Evolutionary conservation across 2,113 vertebrate genomes (phyloP).

Genomic region (Perccottus glenii): DNA sequence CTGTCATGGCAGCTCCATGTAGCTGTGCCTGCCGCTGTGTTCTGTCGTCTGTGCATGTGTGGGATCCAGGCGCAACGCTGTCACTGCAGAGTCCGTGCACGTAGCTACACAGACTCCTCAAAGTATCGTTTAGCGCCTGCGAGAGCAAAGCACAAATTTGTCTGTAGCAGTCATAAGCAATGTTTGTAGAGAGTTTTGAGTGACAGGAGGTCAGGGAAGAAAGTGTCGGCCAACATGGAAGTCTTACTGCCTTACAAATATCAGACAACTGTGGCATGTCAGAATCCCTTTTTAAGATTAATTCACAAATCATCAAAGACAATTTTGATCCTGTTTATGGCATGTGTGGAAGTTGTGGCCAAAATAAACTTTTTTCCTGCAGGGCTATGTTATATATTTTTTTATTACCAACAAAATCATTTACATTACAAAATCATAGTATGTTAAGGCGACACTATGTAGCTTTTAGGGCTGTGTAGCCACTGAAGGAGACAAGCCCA

Average conservation of each 20-base stretch:
- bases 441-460: too few species aligned
- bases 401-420: too few species aligned
- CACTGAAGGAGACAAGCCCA: background rate
- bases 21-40: slow-evolving; percentile 12
- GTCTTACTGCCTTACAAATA: slow-evolving; percentile 21
- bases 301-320: slow-evolving; percentile 2
- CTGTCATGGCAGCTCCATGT: slow-evolving; percentile 51
- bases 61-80: slow-evolving; percentile 6
- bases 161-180: slow-evolving; percentile 19
- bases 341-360: background rate
- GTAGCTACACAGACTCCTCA: slow-evolving; percentile 21
- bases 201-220: slow-evolving; percentile 45
- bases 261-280: slow-evolving; percentile 17
- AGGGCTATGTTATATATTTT: too few species aligned
- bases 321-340: background rate
- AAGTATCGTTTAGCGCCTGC: slow-evolving; percentile 12
- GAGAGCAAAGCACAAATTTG: slow-evolving; percentile 20
- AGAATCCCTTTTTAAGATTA: slow-evolving; percentile 24
- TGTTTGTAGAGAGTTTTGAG: slow-evolving; percentile 38
- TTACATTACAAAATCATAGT: too few species aligned
- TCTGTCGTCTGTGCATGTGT: slow-evolving; percentile 7
- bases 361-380: background rate
- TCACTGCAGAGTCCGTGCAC: slow-evolving; percentile 26
- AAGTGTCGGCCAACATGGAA: slow-evolving; percentile 26
- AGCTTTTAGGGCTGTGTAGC: too few species aligned